Evolutionary conservation across 1,140 invertebrate species (phyloP), one percentile per base, ranked within the genome.

Genomic region (Sarcophaga peregrina): DNA sequence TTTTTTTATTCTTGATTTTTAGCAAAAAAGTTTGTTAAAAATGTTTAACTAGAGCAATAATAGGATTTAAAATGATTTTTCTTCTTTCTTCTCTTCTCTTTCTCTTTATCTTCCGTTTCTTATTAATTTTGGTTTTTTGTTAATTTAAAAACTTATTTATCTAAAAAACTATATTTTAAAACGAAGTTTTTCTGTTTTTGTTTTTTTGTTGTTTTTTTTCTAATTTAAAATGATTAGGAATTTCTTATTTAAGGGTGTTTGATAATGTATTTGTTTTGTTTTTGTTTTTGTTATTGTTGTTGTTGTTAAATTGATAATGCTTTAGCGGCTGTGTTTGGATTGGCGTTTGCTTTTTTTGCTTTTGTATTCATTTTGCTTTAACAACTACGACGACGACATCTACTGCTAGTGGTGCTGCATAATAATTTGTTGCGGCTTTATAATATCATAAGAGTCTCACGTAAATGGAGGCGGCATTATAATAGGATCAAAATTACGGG

Each of bases 401-500:
- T 37, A 37, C 25, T 68, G 62, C 62, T 68, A 20, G n/a, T 68
- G 62, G 62, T 20, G 58, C 58, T 68, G 15, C 54, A 6, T 13
- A 13, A 47, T 11, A 8, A 15, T 15, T 76, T 48, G 37, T 47
- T 15, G n/a, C 45, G n/a, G 45, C 73, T 74, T 8, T 25, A 5
- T 45, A 37, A 47, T 58, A 17, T 50, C n/a, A 52, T 25, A 52
- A 52, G n/a, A 50, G 72, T 68, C 87, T 90, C 86, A 90, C 87
- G 88, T 86, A 81, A 90, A 90, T 72, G 90, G 90, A 80, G 90
- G 86, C 80, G 88, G 87, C 85, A 89, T 76, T 81, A 88, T 84
- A 80, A 90, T 86, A 10, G 90, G 90, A 86, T 90, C 90, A 62
- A 90, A 90, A 80, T 78, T 86, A 47, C 85, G 87, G 83, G 87